A percentile compares a stretch with the other conserved stretches of the same genome.
Evolutionary conservation across 1,140 invertebrate species (phyloP).

Genomic region (Drosophila nebulosa): DNA sequence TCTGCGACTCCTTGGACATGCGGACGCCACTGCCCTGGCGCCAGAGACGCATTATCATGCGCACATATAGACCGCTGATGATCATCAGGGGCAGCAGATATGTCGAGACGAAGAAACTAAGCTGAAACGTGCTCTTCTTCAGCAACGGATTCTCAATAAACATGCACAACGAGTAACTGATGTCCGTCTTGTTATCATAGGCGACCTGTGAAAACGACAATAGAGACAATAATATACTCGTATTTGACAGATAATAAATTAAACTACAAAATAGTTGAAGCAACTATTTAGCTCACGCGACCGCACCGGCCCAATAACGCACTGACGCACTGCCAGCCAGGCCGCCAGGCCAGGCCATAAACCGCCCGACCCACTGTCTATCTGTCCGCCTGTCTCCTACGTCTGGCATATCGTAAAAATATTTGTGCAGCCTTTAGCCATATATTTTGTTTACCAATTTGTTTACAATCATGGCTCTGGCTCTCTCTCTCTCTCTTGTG

Average conservation of each 20-base stretch:
- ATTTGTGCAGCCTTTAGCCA: slow-evolving; percentile 40
- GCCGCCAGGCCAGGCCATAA: neutral
- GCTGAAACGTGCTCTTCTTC: slow-evolving; percentile 49
- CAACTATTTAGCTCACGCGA: neutral
- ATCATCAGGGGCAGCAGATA: slow-evolving; percentile 91
- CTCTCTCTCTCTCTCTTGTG: neutral
- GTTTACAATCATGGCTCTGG: slow-evolving; percentile 43
- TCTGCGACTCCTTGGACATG: slow-evolving; percentile 84
- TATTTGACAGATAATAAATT: slow-evolving; percentile 3
- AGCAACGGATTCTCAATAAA: slow-evolving; percentile 37
- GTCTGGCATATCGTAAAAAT: slow-evolving; percentile 60
- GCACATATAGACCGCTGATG: slow-evolving; percentile 93
- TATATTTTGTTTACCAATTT: slow-evolving; percentile 61
- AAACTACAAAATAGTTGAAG: neutral
- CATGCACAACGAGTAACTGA: slow-evolving; percentile 46
- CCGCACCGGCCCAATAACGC: neutral
- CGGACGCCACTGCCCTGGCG: slow-evolving; percentile 88
- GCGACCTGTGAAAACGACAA: slow-evolving; percentile 17
- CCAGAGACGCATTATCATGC: slow-evolving; percentile 94
- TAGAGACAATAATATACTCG: slow-evolving; percentile 10
- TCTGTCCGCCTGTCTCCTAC: slow-evolving; percentile 26
- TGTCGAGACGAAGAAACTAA: slow-evolving; percentile 79
- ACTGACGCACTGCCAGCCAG: neutral
- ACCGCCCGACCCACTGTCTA: neutral
- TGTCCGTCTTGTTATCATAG: slow-evolving; percentile 36